Base-by-base conservation (phyloP, 2,888 invertebrate species). In the Protodeltote pygarga region DNA sequence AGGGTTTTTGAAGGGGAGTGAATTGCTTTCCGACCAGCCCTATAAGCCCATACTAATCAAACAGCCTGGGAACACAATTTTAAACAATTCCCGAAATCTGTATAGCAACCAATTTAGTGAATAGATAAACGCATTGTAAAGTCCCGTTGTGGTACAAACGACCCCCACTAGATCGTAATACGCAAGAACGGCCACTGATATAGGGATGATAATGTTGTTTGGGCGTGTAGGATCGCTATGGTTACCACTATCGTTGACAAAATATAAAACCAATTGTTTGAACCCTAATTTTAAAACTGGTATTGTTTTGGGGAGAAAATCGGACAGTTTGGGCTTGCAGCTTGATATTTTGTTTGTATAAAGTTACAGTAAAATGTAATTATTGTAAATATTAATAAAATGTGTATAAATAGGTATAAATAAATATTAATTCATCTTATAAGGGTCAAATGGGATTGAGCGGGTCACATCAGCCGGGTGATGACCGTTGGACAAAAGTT, bases 171-270 rank as follows among this genome's bases (percentile, higher is more conserved):
- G 68, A 76, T 76, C 71, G 75, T 79, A 70, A 67, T 73, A 81
- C 75, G 81, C 73, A 73, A 80, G 77, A 75, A 71, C 61, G 74
- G 74, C 59, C 61, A 75, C 59, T 74, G 84, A 83, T 85, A 73
- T 77, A 67, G 83, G 83, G 81, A 80, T 81, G 86, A 86, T 87
- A 86, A 75, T 77, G 73, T 82, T 88, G 87, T 87, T 87, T 85
- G 82, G 80, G 77, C 75, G 77, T 77, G 75, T 73, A 71, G 67
- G 74, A 85, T 87, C 78, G 68, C 83, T 79, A 85, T 87, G 81
- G 82, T 73, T 72, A 87, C 85, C 51, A 52, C 66, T 53, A 61
- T 48, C 24, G 48, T 35, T 62, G 55, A 60, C 58, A 46, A 47
- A 53, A 28, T 50, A 15, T 39, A n/a, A n/a, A n/a, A 32, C 42